Evolutionary conservation across 2,888 invertebrate genomes (phyloP).

Genomic region (Pterobdella sp.): DNA sequence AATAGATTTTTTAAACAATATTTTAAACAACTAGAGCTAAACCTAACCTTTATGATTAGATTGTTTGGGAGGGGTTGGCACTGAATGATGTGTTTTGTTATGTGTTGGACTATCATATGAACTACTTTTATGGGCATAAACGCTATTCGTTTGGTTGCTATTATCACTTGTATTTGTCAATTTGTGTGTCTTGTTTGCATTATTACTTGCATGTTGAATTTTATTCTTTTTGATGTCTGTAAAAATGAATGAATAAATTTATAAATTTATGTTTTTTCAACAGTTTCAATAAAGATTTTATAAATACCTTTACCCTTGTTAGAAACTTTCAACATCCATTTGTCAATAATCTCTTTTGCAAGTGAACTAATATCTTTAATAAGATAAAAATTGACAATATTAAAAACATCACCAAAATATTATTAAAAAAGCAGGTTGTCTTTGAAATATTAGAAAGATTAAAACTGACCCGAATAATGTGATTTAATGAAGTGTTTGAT

Average conservation of each 20-base stretch:
- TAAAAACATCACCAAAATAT: not conserved
- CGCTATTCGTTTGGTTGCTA: not conserved
- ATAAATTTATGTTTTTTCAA: not conserved
- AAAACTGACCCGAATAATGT: conserved; percentile 44
- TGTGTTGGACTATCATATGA: too few relatives aligned
- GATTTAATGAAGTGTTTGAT: conserved; percentile 60
- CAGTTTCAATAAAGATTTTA: not conserved
- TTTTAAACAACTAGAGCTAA: too few relatives aligned
- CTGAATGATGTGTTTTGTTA: too few relatives aligned
- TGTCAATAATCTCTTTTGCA: conserved; percentile 9
- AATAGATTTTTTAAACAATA: too few relatives aligned
- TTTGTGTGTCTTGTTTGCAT: not conserved
- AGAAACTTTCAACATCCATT: conserved; percentile 16
- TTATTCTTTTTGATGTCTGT: not conserved
- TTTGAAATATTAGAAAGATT: not conserved
- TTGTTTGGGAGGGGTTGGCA: too few relatives aligned
- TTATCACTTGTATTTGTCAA: not conserved
- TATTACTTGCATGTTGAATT: not conserved
- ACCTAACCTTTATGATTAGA: too few relatives aligned
- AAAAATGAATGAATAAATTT: not conserved
- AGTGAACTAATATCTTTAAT: conserved; percentile 11
- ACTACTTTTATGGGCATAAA: not conserved
- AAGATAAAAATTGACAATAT: not conserved
- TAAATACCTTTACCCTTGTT: conserved; percentile 19
- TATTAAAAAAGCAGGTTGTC: not conserved